Percentiles rank a stretch among this genome's conserved stretches.
These are phyloP conservation scores for Drosophila trapezifrons DNA, from an alignment of 1,140 invertebrate genomes.

Conservation along the genomic window DNA sequence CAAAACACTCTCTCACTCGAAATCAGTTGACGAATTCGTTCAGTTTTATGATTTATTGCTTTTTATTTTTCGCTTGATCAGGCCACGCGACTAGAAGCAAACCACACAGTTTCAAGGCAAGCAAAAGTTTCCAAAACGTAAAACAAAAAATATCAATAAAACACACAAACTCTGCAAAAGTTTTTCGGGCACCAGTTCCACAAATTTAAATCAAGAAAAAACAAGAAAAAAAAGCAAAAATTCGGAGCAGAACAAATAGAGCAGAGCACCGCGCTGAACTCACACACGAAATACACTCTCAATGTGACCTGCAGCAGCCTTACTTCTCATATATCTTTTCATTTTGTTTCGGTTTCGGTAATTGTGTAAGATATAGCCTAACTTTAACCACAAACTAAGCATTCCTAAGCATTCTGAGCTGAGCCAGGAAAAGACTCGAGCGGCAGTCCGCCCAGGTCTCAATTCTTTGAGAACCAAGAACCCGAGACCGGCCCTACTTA, in stretches of 20 bases:
- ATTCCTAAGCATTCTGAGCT: constrained; percentile 53
- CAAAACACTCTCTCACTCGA: constrained; percentile 41
- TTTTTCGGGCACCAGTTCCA: constrained; percentile 65
- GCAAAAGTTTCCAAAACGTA: constrained; percentile 49
- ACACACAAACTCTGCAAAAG: constrained; percentile 52
- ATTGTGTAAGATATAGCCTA: constrained; percentile 52
- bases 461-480: constrained; percentile 80
- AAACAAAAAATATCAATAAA: constrained; percentile 11
- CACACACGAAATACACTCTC: constrained; percentile 55
- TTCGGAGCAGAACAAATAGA: constrained; percentile 60
- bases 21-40: constrained; percentile 70
- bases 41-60: constrained; percentile 46
- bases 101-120: constrained; percentile 68
- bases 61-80: constrained; percentile 55
- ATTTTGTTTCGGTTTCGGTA: constrained; percentile 25
- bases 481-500: constrained; percentile 27
- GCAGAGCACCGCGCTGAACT: constrained; percentile 62
- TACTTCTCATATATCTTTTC: constrained; percentile 22
- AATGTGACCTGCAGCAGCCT: constrained; percentile 41
- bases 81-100: constrained; percentile 40
- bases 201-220: constrained; percentile 24
- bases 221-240: constrained; percentile 9
- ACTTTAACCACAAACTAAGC: constrained; percentile 68
- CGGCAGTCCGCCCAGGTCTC: constrained; percentile 39
- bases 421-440: constrained; percentile 45